Base-by-base conservation (phyloP, 2,888 invertebrate genomes). In the Plagodis pulveraria region DNA sequence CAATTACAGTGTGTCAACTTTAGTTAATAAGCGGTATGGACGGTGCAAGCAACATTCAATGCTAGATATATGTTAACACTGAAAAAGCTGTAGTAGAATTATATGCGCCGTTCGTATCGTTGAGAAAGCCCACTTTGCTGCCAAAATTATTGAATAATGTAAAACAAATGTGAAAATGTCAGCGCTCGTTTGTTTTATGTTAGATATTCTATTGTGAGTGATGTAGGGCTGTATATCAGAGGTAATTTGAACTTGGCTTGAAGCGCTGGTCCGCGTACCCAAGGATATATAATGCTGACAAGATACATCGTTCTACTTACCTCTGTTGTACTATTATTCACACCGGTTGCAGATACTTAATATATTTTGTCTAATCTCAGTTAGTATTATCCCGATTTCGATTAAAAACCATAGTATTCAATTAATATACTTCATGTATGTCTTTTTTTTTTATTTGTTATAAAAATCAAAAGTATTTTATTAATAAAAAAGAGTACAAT, bases 21-120 rank as follows among this genome's bases (percentile, higher is more conserved):
- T 55, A 55, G 55, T 57, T 56, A 63, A 57, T 52, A 46, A 49
- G 9, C 50, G 58, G 45, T 45, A 45, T 32, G 58, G 46, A 54
- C 47, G 38, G 36, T 41, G 8, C n/a, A 45, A 46, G n/a, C 45
- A 50, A 41, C 43, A 22, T n/a, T 11, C n/a, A 35, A 41, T 36
- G 33, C 42, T 22, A 45, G 10, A 38, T 4, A 8, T 7, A 11
- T 11, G 42, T 33, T 11, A 6, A 34, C 9, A 12, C 40, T n/a
- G 42, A 8, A 33, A 42, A 34, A 38, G 8, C 10, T 32, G 22
- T 22, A 22, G 22, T 22, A n/a, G n/a, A n/a, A 22, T 5, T 10
- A n/a, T 12, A 22, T 9, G 6, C 33, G 34, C 33, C 32, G 47
- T 51, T 47, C 42, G 2, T 52, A 40, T 42, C 58, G 54, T 53